phyloP scores from a whole-genome alignment of 2,888 invertebrate genomes.

The Deladenus siricidicola region DNA sequence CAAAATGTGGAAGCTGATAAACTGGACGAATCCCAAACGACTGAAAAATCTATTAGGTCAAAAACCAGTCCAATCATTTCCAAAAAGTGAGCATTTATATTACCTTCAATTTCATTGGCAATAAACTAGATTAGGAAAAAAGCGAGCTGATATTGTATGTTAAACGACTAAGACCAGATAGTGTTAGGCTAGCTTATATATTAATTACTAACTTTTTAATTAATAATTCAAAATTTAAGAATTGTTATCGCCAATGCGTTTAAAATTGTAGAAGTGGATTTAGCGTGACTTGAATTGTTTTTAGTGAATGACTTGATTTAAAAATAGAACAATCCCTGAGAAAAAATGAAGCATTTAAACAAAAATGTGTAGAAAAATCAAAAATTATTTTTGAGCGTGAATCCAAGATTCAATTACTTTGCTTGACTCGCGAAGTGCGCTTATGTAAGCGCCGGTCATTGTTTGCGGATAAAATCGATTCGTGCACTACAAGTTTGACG shows the following conservation, averaged over 20 bases:
- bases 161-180: background rate
- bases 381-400: background rate
- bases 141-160: background rate
- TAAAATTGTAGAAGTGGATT: background rate
- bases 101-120: too few relatives aligned
- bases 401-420: constrained; percentile 30
- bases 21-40: too few relatives aligned
- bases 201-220: background rate
- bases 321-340: background rate
- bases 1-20: too few relatives aligned
- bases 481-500: constrained; percentile 55
- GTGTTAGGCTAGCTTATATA: background rate
- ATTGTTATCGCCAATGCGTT: too few relatives aligned
- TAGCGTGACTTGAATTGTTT: background rate
- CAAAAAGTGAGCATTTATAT: too few relatives aligned
- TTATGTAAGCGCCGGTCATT: constrained; percentile 57
- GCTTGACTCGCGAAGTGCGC: constrained; percentile 55
- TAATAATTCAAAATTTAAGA: background rate
- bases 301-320: background rate
- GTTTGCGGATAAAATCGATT: constrained; percentile 57
- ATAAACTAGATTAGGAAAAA: background rate
- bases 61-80: too few relatives aligned
- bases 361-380: background rate
- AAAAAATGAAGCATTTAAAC: constrained; percentile 9
- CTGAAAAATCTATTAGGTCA: too few relatives aligned